Evolutionary conservation across 2,797 vertebrate genomes (phyloP).

Genomic region (Aplochiton taeniatus): DNA sequence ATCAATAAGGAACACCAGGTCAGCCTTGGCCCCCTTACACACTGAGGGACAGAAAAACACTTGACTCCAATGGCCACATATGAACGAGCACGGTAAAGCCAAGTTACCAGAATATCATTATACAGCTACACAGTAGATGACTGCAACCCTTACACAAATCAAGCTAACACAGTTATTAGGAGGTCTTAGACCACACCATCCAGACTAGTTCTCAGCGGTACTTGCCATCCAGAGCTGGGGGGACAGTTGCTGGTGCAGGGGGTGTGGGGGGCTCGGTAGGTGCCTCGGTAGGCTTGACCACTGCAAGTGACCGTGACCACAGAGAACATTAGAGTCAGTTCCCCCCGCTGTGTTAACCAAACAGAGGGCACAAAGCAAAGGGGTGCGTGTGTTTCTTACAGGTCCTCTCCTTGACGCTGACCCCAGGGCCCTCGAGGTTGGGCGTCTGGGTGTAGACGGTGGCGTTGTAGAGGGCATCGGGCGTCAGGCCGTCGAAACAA

Average conservation of each 20-base stretch:
- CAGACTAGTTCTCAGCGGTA: conserved; percentile 1
- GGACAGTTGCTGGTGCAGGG: conserved; percentile 88
- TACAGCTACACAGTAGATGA: too few relatives aligned
- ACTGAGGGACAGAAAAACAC: conserved; percentile 69
- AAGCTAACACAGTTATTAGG: too few relatives aligned
- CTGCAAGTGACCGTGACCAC: conserved; percentile 66
- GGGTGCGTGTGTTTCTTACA: conserved; percentile 69
- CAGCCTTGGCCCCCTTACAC: conserved; percentile 96
- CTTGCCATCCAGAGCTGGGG: conserved; percentile 92
- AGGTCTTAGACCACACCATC: too few relatives aligned
- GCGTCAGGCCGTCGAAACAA: conserved; percentile 88
- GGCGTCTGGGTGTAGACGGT: conserved; percentile 92
- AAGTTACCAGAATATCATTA: too few relatives aligned
- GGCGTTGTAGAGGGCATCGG: conserved; percentile 87
- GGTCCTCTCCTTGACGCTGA: conserved; percentile 86
- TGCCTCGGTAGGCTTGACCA: conserved; percentile 89
- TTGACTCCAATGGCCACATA: conserved; percentile 8
- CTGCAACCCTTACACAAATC: too few relatives aligned
- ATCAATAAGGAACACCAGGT: conserved; percentile 97
- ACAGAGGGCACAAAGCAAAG: background rate
- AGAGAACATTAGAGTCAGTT: background rate
- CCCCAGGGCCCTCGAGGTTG: conserved; percentile 91
- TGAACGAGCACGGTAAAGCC: too few relatives aligned
- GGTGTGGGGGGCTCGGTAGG: conserved; percentile 89
- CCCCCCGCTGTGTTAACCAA: background rate